A percentile compares a stretch with the other conserved stretches of the same genome.
phyloP scores from a whole-genome alignment of 2,113 vertebrate genomes.

The Stictonetta naevosa region DNA sequence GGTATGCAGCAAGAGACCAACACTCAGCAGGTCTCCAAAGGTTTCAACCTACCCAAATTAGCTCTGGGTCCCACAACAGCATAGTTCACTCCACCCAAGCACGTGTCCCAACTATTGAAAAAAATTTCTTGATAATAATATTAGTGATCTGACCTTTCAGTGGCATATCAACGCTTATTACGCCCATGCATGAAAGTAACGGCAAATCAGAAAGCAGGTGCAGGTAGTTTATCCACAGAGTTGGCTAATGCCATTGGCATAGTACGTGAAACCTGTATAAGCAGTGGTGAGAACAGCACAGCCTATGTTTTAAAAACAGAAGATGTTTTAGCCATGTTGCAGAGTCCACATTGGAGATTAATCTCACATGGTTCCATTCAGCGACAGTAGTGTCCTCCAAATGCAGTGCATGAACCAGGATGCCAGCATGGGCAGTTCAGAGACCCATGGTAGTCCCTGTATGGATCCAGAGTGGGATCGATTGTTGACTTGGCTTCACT shows the following conservation, averaged over 20 bases:
- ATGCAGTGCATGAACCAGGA: neutral
- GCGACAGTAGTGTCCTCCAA: rapidly evolving
- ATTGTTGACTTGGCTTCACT: neutral
- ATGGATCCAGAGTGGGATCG: neutral
- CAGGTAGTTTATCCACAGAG: neutral
- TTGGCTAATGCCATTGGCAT: neutral
- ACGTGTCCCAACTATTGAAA: neutral
- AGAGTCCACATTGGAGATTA: neutral
- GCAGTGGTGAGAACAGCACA: neutral
- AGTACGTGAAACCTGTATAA: neutral
- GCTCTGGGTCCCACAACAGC: rapidly evolving
- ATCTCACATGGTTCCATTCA: neutral
- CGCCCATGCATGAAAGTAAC: neutral
- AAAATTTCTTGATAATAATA: neutral
- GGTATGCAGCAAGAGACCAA: neutral
- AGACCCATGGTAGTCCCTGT: neutral
- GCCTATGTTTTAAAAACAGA: neutral
- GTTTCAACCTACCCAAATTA: neutral
- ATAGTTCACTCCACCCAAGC: neutral
- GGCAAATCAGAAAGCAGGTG: neutral
- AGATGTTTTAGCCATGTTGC: neutral
- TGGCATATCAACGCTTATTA: neutral
- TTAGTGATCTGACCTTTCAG: neutral
- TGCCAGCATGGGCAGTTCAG: rapidly evolving
- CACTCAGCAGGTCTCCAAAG: neutral